Evolutionary conservation across 1,140 invertebrate species (phyloP), one percentile per base, ranked within the genome.

Genomic region (Asobara japonica): DNA sequence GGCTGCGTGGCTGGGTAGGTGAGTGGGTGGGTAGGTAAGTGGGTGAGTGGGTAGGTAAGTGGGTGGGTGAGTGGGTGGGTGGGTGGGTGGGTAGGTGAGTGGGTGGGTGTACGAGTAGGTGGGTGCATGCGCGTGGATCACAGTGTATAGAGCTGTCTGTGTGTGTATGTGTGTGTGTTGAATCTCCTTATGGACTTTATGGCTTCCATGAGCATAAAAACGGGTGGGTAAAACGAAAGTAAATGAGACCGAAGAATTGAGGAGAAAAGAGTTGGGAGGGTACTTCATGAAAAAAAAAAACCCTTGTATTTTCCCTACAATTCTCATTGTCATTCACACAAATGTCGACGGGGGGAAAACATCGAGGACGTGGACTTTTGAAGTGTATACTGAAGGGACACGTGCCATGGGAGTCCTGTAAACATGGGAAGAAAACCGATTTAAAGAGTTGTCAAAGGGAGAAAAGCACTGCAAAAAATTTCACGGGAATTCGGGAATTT

Each of bases 201-300:
- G 5, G 31, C 31, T 11, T 36, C 31, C 31, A 36, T 36, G 5
- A 6, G 5, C 31, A 36, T 36, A 6, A 5, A 6, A 5, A 36
- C 31, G 11, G 31, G 5, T 36, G 5, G 5, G 11, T 36, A 20
- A 51, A 38, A 51, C 45, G 20, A 51, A 51, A 51, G 20, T 56
- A 25, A 56, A 56, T 5, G 25, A 56, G 20, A 51, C n/a, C 22
- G 13, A 3, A 25, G 7, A 25, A 56, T 18, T 56, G 13, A 56
- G 25, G 20, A 45, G 5, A 25, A 56, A 56, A 56, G 20, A 56
- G 18, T 56, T 36, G 5, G 18, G 11, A 5, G 45, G 2, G 45
- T 20, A 56, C 51, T 56, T 56, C 22, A 56, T 56, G n/a, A n/a
- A n/a, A n/a, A n/a, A n/a, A n/a, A 56, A 25, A 25, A 51, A 51